These are phyloP conservation scores for Phoxinus dragarum DNA, from an alignment of 2,797 vertebrate species.

Conservation along the genomic window DNA sequence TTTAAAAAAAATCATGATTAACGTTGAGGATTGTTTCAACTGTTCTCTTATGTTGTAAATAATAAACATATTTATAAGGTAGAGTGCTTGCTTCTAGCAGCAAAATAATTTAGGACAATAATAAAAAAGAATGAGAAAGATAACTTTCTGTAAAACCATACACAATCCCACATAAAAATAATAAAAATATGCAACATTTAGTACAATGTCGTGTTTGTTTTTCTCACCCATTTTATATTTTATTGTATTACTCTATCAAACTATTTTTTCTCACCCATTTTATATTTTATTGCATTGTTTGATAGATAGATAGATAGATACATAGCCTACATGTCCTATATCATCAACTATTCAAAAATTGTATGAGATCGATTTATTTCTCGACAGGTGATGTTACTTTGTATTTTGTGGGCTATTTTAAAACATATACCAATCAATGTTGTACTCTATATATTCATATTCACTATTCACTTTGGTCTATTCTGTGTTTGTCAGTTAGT, in stretches of 20 bases:
- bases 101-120: background rate
- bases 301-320: too few relatives aligned
- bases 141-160: background rate
- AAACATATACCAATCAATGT: background rate
- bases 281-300: background rate
- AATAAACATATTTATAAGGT: slow-evolving; percentile 16
- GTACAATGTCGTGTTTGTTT: background rate
- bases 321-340: background rate
- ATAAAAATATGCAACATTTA: background rate
- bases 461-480: background rate
- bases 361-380: background rate
- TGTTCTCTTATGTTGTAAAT: slow-evolving; percentile 45
- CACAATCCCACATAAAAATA: background rate
- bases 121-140: background rate
- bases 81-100: background rate
- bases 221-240: background rate
- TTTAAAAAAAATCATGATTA: background rate
- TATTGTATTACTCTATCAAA: too few relatives aligned
- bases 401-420: background rate
- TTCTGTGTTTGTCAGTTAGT: too few relatives aligned
- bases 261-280: background rate
- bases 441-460: background rate
- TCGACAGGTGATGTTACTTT: background rate
- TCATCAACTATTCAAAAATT: background rate
- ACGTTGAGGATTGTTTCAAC: background rate